Conservation (phyloP, 1,140 invertebrate species). For the Dinoponera quadriceps region DNA sequence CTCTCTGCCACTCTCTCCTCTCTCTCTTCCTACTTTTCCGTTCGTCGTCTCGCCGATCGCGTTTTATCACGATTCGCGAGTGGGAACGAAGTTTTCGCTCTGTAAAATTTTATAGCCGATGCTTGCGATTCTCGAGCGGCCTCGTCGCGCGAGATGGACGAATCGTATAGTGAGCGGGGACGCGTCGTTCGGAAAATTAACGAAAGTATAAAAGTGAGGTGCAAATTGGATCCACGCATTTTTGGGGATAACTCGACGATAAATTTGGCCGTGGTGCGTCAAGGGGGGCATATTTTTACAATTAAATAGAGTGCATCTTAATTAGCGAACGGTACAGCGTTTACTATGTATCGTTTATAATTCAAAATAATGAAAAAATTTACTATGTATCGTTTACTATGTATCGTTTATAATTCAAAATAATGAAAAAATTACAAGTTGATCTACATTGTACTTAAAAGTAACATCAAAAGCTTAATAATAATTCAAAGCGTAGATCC, state of each 20-base stretch:
- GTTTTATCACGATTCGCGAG: neutral
- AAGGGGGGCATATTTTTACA: neutral
- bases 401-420: no score
- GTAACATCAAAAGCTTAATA: no score
- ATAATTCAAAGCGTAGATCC: no score
- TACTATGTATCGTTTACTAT: no score
- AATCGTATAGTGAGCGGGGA: neutral
- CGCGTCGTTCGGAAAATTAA: neutral
- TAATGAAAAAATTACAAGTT: no score
- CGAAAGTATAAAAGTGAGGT: neutral
- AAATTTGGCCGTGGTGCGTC: neutral
- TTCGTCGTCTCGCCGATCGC: neutral
- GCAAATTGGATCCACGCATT: neutral
- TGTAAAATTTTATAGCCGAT: neutral
- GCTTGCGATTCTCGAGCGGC: neutral
- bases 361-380: no score
- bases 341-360: no score
- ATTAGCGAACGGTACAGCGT: neutral
- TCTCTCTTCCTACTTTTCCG: neutral
- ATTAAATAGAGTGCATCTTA: neutral
- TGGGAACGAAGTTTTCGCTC: neutral
- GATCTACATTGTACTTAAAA: no score
- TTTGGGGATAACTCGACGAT: neutral
- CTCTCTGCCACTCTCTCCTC: no score
- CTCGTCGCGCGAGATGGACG: no score